Conservation (phyloP, 2,113 vertebrate species). For the Macroglossus sobrinus region DNA sequence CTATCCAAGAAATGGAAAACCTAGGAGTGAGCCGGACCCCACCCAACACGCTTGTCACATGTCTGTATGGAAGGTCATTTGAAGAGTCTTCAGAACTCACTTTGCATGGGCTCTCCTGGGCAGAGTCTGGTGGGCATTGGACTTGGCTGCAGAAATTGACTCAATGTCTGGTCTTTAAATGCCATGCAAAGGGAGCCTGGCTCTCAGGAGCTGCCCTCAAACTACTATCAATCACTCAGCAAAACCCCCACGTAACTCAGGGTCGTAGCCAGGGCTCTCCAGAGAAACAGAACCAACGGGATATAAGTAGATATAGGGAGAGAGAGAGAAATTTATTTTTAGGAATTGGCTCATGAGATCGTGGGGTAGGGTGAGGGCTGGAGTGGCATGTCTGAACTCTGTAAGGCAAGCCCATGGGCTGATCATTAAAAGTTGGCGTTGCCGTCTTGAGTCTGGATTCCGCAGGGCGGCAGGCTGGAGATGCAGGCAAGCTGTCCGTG, state of each 20-base stretch:
- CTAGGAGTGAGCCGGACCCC: neutral
- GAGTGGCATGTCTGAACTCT: neutral
- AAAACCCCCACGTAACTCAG: neutral
- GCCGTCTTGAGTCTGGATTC: neutral
- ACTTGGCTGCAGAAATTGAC: neutral
- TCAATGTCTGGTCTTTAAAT: neutral
- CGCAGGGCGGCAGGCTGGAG: neutral
- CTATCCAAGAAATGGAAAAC: neutral
- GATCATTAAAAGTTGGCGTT: neutral
- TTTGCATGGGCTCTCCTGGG: neutral
- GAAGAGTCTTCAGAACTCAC: neutral
- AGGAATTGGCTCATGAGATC: neutral
- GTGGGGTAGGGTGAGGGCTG: no score
- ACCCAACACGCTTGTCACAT: rapidly evolving
- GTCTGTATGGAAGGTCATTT: neutral
- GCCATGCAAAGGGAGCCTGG: neutral
- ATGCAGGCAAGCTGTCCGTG: neutral
- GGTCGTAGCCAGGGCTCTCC: neutral
- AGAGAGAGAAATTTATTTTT: neutral
- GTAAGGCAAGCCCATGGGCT: neutral
- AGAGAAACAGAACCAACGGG: neutral
- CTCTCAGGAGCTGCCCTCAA: neutral
- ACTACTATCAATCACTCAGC: neutral
- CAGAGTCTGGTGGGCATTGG: neutral
- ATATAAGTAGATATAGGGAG: neutral